Evolutionary conservation across 1,140 invertebrate genomes (phyloP), one percentile per base, ranked within the genome.

Genomic region (Drosophila nannoptera): DNA sequence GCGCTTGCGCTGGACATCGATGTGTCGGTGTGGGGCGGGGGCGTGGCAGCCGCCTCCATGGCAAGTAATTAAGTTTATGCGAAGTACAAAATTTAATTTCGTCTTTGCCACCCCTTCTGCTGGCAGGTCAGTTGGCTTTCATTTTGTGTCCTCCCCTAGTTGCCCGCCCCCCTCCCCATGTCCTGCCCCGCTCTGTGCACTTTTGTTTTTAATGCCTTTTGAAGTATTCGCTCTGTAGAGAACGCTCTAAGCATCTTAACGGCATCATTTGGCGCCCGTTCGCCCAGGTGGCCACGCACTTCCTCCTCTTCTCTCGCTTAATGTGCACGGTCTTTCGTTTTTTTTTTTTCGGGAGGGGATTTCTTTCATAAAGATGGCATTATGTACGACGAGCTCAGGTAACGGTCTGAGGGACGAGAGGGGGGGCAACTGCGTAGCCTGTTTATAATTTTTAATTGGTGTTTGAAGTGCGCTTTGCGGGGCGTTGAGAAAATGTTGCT

Each of bases 11-110:
- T 8, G 31, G n/a, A 22, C 22, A 22, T 22, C 22, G 22, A 22
- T 22, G 22, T 22, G 22, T 22, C 22, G 22, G 3, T 22, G 22
- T 1, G 46, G 52, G n/a, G 12, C n/a, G 40, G 22, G 22, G 22
- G 22, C 22, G 22, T 22, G 22, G 1, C 22, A 22, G 22, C 22
- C 56, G 61, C 69, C 68, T 48, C 69, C 81, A 75, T 69, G 81
- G 74, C 77, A 65, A 86, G 81, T 86, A 86, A 86, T 86, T 86
- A 86, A 86, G 81, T 86, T 86, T 86, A 86, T 86, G 81, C 77
- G 81, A 86, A 86, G 80, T 83, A 83, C 80, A 86, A 86, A 86
- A 86, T 86, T 86, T 86, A 86, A 86, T 86, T 86, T 84, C 81
- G 77, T 80, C 12, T 22, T 80, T 75, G 65, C 81, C 81, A 86